These are phyloP conservation scores for Lampropteryx suffumata DNA, from an alignment of 2,888 invertebrate species.

Conservation along the genomic window DNA sequence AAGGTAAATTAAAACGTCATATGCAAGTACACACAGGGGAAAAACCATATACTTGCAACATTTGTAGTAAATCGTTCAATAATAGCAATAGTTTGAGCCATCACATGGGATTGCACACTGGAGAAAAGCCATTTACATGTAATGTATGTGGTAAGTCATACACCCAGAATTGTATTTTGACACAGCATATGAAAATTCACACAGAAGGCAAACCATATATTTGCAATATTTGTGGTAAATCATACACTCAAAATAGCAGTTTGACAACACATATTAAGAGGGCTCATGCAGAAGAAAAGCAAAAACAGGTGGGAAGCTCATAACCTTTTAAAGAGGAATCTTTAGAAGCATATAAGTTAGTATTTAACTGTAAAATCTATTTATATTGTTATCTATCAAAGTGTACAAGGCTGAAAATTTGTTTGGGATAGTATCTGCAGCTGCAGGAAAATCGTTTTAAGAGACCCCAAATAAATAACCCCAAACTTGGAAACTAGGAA, in stretches of 20 bases:
- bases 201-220: slow-evolving; percentile 17
- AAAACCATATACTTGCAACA: slow-evolving; percentile 10
- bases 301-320: not conserved
- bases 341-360: no score
- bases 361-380: no score
- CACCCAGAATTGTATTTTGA: slow-evolving; percentile 14
- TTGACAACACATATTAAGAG: slow-evolving; percentile 12
- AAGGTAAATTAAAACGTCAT: slow-evolving; percentile 16
- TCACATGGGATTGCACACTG: slow-evolving; percentile 17
- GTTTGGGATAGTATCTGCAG: no score
- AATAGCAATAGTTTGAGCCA: slow-evolving; percentile 9
- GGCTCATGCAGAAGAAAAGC: slow-evolving; percentile 12
- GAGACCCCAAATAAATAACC: no score
- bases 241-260: slow-evolving; percentile 12
- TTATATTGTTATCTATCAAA: no score
- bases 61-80: slow-evolving; percentile 16
- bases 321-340: not conserved
- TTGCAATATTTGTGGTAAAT: slow-evolving; percentile 16
- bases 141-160: slow-evolving; percentile 17
- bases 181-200: slow-evolving; percentile 17
- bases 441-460: no score
- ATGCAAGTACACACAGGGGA: slow-evolving; percentile 16
- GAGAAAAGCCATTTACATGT: slow-evolving; percentile 16
- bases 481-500: no score
- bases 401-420: no score